phyloP scores from a whole-genome alignment of 2,888 invertebrate species.

The Drosophila percnosoma region DNA sequence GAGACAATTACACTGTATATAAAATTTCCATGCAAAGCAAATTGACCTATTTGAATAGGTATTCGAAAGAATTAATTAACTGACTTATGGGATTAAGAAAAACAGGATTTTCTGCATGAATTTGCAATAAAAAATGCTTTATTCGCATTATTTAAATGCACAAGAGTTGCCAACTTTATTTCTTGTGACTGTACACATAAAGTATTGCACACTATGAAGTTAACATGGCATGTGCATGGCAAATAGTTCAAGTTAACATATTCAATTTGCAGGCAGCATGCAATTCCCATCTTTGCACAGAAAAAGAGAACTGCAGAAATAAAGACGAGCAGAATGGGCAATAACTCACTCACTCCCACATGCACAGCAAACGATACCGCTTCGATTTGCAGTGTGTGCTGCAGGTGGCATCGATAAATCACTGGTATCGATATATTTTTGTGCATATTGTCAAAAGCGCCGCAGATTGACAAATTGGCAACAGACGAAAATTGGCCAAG shows the following conservation, averaged over 20 bases:
- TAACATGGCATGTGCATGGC: constrained; percentile 30
- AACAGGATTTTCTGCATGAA: constrained; percentile 19
- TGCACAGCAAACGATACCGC: constrained; percentile 10
- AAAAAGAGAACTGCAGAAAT: constrained; percentile 16
- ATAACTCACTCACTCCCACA: constrained; percentile 22
- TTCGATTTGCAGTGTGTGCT: constrained; percentile 3
- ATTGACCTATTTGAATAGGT: constrained; percentile 6
- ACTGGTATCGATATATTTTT: constrained; percentile 57
- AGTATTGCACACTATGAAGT: constrained; percentile 12
- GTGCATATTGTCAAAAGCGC: constrained; percentile 54
- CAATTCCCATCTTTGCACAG: constrained; percentile 38
- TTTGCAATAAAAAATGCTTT: constrained; percentile 18
- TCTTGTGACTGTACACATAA: constrained; percentile 20
- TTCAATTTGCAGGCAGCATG: constrained; percentile 36
- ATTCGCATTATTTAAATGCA: constrained; percentile 25
- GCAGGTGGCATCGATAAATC: constrained; percentile 74
- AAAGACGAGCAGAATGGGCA: constrained; percentile 44
- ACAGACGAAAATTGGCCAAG: constrained; percentile 55
- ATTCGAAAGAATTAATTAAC: constrained; percentile 4
- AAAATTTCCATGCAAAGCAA: background rate
- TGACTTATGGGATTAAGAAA: constrained; percentile 23
- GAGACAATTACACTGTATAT: constrained; percentile 11
- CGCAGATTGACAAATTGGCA: constrained; percentile 62
- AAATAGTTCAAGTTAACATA: constrained; percentile 35
- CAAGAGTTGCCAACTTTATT: constrained; percentile 29